phyloP scores from a whole-genome alignment of 2,113 vertebrate genomes.

The Orycteropus afer region DNA sequence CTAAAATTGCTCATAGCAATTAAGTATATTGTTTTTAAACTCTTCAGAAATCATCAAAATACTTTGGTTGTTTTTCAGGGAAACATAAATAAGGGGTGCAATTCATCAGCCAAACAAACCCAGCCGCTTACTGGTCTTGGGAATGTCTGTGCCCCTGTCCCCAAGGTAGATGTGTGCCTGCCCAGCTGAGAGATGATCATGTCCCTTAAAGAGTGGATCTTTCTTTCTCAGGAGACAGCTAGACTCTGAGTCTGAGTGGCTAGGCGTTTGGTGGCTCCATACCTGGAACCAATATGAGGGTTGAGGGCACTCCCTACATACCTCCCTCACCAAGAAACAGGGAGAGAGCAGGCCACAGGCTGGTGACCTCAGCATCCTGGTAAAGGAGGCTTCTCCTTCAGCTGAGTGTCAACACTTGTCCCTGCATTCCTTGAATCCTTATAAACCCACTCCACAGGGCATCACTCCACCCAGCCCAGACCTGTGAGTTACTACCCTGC shows the following conservation, averaged over 20 bases:
- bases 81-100: constrained; percentile 81
- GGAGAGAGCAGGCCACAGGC: no score
- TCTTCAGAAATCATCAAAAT: constrained; percentile 86
- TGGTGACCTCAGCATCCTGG: fast-evolving
- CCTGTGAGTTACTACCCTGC: background rate
- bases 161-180: background rate
- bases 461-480: background rate
- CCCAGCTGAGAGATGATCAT: background rate
- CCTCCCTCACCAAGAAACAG: background rate
- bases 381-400: background rate
- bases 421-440: background rate
- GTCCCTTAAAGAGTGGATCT: background rate
- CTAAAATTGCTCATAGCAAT: constrained; percentile 87
- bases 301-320: background rate
- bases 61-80: constrained; percentile 77
- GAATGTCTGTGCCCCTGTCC: background rate
- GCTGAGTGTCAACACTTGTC: background rate
- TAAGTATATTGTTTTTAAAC: constrained; percentile 88
- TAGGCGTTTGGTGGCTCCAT: background rate
- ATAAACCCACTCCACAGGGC: background rate
- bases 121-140: background rate
- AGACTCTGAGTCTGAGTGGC: background rate
- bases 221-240: background rate
- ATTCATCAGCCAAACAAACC: constrained; percentile 45
- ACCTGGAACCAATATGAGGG: fast-evolving